Evolutionary conservation across 2,113 vertebrate species (phyloP).

Genomic region (Ammospiza caudacuta): DNA sequence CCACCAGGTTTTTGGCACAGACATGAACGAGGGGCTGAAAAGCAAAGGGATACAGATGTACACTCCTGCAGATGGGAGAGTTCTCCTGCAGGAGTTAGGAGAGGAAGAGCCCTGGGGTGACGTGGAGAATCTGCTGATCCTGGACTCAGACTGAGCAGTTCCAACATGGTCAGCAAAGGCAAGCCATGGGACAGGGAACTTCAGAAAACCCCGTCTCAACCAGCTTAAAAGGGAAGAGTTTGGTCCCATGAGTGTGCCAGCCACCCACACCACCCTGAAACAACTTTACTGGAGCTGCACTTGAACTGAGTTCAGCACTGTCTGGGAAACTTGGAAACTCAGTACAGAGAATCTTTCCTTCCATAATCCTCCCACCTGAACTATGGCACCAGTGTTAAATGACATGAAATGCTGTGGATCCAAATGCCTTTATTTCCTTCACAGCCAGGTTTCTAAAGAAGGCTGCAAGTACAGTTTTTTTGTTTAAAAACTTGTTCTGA

Average conservation of each 20-base stretch:
- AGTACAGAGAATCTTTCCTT: background rate
- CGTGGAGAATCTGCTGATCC: background rate
- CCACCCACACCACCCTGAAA: background rate
- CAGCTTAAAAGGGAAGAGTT: background rate
- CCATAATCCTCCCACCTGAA: background rate
- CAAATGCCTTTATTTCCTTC: background rate
- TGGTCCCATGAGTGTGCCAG: background rate
- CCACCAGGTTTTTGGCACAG: slow-evolving; percentile 90
- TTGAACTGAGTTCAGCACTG: background rate
- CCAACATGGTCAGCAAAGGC: background rate
- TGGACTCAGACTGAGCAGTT: accelerated
- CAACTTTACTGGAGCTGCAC: background rate
- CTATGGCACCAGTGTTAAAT: background rate
- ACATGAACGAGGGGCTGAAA: slow-evolving; percentile 91
- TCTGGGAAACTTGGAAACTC: background rate
- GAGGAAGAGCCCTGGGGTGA: background rate
- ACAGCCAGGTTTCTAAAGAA: background rate
- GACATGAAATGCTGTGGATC: background rate
- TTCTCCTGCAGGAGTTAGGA: background rate
- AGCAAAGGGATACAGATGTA: slow-evolving; percentile 9
- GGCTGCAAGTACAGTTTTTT: background rate
- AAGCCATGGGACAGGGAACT: background rate
- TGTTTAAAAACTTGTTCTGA: background rate
- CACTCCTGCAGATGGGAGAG: background rate
- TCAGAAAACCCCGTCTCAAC: background rate